A percentile compares a stretch with the other conserved stretches of the same genome.
Conservation (phyloP, 2,113 vertebrate genomes). For the Empidonax alnorum region DNA sequence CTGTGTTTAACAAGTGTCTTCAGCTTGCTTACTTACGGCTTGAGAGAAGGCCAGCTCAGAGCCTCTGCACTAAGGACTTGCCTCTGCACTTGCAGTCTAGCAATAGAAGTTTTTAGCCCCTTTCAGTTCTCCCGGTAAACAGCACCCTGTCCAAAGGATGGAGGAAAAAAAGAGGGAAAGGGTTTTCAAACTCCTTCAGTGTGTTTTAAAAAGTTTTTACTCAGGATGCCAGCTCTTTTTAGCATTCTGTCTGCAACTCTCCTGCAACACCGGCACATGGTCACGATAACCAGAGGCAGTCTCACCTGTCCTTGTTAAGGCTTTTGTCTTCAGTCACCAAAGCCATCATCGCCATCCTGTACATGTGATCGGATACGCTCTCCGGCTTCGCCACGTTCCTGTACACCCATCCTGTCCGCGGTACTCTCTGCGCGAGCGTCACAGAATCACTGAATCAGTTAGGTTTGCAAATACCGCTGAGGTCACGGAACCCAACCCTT, state of each 20-base stretch:
- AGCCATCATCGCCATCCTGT: constrained; percentile 97
- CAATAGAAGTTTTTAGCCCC: neutral
- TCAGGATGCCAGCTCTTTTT: accelerated
- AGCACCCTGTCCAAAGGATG: neutral
- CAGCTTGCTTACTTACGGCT: neutral
- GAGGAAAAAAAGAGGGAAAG: neutral
- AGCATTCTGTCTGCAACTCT: neutral
- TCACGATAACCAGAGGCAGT: accelerated
- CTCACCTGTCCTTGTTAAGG: constrained; percentile 90
- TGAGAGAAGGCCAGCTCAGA: neutral
- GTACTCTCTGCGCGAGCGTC: constrained; percentile 76
- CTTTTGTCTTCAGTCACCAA: constrained; percentile 85
- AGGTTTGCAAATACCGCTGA: neutral
- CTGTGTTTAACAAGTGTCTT: neutral
- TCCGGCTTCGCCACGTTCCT: constrained; percentile 87
- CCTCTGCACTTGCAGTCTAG: neutral
- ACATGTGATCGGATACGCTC: constrained; percentile 98
- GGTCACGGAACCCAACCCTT: neutral
- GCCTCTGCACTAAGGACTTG: neutral
- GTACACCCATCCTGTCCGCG: constrained; percentile 95
- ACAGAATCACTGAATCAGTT: neutral
- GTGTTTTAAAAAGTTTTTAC: neutral
- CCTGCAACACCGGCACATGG: accelerated
- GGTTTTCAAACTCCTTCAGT: neutral
- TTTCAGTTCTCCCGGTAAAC: neutral